Base-by-base conservation (phyloP, 1,140 invertebrate species). In the Trichogramma pretiosum region DNA sequence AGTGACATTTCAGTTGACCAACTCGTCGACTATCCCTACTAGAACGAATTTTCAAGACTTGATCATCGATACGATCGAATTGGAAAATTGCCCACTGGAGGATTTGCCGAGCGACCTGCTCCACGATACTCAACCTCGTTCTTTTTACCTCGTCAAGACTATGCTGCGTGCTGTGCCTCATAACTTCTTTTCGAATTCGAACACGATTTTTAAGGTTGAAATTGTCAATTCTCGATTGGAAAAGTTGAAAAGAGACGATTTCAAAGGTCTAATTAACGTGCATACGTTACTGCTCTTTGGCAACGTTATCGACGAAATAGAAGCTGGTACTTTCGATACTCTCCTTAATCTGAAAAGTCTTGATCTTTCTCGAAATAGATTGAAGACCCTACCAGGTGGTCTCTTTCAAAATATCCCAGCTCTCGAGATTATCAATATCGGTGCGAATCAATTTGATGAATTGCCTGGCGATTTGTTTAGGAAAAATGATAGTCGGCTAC, bases 271-370 rank as follows among this genome's bases (percentile, higher is more conserved):
- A 1, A 37, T 22, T 8, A 30, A 56, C 1, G 14, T 59, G 10
- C 19, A 14, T 9, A 5, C 9, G 0, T n/a, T 59, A 5, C 48
- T 52, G 23, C 28, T 62, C 1, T 51, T 39, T 7, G 7, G 47
- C 19, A 67, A 68, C 39, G n/a, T 36, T 1, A 49, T 68, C 2
- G 17, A 22, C 1, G 8, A 39, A 0, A 58, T 68, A 5, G 35
- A 48, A 7, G 24, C 55, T 0, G 34, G 19, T 10, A 52, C 49
- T 8, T 61, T 63, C 13, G 44, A 46, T 3, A 48, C 55, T 13
- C 48, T 61, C 2, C 26, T 18, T 5, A 46, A 53, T 5, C 38
- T 65, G 16, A 10, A 40, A 2, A 14, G 54, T 1, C 35, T 14
- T 2, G 32, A 24, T 8, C 17, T 59, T 0, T n/a, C 28, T 10